Evolutionary conservation across 2,113 vertebrate species (phyloP).

Genomic region (Ceyx cyanopectus): DNA sequence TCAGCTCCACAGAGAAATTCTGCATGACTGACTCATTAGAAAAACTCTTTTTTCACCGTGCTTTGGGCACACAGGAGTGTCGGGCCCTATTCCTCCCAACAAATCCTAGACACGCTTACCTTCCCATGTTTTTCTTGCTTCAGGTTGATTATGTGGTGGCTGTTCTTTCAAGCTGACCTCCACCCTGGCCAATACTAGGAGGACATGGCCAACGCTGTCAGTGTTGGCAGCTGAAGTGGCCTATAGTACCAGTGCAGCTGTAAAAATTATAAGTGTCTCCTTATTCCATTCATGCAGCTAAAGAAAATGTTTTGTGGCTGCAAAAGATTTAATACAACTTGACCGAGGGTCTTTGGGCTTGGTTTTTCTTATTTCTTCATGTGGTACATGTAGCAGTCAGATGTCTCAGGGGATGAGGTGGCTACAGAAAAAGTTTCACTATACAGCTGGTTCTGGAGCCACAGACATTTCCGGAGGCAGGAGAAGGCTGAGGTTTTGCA

Average conservation of each 20-base stretch:
- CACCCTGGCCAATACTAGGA: background rate
- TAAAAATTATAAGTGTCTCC: background rate
- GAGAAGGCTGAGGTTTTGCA: background rate
- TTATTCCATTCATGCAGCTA: background rate
- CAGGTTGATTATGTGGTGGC: fast-evolving
- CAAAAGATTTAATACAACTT: background rate
- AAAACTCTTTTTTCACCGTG: background rate
- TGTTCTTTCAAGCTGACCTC: background rate
- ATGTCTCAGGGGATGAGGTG: background rate
- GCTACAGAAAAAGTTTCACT: background rate
- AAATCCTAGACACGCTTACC: fast-evolving
- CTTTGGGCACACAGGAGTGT: background rate
- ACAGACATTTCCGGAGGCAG: background rate
- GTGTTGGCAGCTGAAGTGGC: background rate
- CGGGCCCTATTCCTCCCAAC: background rate
- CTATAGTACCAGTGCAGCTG: background rate
- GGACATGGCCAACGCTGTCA: background rate
- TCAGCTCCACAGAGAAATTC: background rate
- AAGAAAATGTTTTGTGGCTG: background rate
- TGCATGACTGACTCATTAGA: background rate
- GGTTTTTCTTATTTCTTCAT: background rate
- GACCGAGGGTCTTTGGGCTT: background rate
- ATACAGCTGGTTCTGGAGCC: background rate
- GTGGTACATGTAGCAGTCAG: background rate
- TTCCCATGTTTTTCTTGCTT: background rate